Percentiles rank a stretch among this genome's conserved stretches.
Conservation (phyloP, 2,113 vertebrate species). For the Pogonocichla stellata region DNA sequence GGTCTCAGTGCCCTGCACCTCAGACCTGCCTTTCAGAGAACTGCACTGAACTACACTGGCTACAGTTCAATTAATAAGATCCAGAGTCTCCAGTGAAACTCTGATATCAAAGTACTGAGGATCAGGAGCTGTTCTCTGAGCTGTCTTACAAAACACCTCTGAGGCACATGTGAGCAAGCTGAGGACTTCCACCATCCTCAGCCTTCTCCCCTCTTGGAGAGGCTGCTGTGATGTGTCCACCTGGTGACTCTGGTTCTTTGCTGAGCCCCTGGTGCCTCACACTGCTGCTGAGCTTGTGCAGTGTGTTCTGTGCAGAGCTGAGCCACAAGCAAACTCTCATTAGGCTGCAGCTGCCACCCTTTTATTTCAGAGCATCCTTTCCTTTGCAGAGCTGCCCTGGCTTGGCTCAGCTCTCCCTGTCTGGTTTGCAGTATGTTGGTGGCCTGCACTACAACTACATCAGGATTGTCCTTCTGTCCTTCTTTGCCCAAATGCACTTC, state of each 20-base stretch:
- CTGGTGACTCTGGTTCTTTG: neutral
- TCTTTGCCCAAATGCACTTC: neutral
- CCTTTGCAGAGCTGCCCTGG: neutral
- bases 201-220: neutral
- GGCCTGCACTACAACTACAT: neutral
- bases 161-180: neutral
- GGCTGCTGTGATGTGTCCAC: neutral
- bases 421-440: rapidly evolving
- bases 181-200: neutral
- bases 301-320: neutral
- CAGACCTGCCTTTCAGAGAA: neutral
- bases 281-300: neutral
- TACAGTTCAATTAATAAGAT: neutral
- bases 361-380: neutral
- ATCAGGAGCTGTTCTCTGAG: neutral
- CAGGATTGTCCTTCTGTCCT: neutral
- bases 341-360: neutral
- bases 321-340: neutral
- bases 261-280: neutral
- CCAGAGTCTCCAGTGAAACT: neutral
- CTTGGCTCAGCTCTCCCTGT: neutral
- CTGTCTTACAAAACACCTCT: neutral
- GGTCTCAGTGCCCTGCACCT: neutral
- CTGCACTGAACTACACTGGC: neutral
- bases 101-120: neutral